These are phyloP conservation scores for Delphinapterus leucas DNA, from an alignment of 2,113 vertebrate species.

Conservation along the genomic window DNA sequence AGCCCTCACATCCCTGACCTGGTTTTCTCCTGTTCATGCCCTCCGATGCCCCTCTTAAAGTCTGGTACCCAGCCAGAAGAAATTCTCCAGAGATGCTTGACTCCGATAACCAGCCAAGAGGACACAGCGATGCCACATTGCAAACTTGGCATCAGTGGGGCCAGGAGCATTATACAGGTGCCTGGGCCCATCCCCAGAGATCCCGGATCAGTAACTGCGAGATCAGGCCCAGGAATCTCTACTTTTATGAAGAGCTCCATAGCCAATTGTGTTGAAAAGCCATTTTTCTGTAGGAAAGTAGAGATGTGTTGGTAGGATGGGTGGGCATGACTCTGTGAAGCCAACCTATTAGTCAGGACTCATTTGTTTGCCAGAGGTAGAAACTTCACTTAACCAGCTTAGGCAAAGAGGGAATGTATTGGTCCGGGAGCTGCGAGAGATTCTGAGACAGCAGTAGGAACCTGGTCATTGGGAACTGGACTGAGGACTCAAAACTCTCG, in stretches of 20 bases:
- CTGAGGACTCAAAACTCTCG: neutral
- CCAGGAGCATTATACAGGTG: rapidly evolving
- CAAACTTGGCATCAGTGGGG: neutral
- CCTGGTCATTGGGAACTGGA: neutral
- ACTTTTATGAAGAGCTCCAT: neutral
- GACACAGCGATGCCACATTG: rapidly evolving
- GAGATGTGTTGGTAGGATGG: neutral
- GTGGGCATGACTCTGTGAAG: rapidly evolving
- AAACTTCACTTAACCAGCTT: neutral
- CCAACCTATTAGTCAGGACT: neutral
- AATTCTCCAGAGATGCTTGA: neutral
- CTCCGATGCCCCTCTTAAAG: neutral
- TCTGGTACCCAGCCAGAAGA: neutral
- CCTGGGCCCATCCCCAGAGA: neutral
- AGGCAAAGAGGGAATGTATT: neutral
- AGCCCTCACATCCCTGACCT: neutral
- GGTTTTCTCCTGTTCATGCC: neutral
- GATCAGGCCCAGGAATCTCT: neutral
- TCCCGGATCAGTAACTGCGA: neutral
- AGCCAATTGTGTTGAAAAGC: neutral
- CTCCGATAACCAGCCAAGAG: neutral
- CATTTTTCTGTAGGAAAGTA: neutral
- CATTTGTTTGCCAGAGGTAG: neutral
- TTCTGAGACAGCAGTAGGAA: neutral
- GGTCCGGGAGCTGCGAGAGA: neutral